Evolutionary conservation across 2,113 vertebrate genomes (phyloP).

Genomic region (Podarcis cretensis): DNA sequence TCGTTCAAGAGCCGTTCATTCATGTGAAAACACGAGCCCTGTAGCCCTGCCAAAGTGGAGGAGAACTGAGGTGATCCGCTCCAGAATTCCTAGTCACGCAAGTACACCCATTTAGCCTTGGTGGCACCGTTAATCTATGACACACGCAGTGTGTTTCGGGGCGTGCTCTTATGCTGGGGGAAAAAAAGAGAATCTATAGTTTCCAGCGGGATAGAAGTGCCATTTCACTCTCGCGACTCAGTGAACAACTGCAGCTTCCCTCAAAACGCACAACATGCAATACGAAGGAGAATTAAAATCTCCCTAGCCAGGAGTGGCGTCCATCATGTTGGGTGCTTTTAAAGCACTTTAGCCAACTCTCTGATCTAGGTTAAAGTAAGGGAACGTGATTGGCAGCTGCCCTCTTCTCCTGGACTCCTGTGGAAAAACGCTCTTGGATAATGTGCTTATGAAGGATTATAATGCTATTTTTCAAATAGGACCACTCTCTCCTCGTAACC

Average conservation of each 20-base stretch:
- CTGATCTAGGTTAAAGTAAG: too few relatives aligned
- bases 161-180: background rate
- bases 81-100: background rate
- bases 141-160: rapidly evolving
- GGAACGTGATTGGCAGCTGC: too few relatives aligned
- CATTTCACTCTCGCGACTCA: background rate
- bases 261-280: background rate
- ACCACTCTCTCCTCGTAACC: too few relatives aligned
- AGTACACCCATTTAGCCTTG: background rate
- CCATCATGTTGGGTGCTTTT: background rate
- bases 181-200: background rate
- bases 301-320: background rate
- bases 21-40: conserved; percentile 15
- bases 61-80: conserved; percentile 4
- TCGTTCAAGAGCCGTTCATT: conserved; percentile 12
- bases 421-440: too few relatives aligned
- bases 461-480: too few relatives aligned
- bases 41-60: conserved; percentile 13
- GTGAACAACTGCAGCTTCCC: background rate
- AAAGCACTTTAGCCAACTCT: background rate
- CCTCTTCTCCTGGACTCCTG: too few relatives aligned
- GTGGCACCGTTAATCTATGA: background rate
- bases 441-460: too few relatives aligned
- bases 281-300: background rate
- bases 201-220: conserved; percentile 17